Percentiles rank a stretch among this genome's conserved stretches.
These are phyloP conservation scores for Cephus runcator DNA, from an alignment of 2,888 invertebrate genomes.

Conservation along the genomic window DNA sequence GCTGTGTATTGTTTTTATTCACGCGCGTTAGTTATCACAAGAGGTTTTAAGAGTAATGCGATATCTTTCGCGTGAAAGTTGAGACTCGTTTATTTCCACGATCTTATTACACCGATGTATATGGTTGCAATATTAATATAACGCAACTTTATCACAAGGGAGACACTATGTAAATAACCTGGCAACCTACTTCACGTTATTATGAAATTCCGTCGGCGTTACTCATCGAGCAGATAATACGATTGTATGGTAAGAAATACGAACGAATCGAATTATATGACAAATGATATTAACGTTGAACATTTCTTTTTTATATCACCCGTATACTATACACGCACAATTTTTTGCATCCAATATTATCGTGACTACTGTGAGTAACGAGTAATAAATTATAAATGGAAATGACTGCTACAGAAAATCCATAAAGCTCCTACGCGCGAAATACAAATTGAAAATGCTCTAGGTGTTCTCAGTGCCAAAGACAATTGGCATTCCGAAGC, in stretches of 20 bases:
- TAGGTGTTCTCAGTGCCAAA: not conserved
- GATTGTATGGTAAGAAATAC: not conserved
- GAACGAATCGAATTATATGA: not conserved
- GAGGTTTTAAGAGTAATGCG: not conserved
- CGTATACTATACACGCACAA: not conserved
- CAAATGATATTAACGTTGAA: not conserved
- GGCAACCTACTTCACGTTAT: not conserved
- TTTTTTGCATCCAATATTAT: not conserved
- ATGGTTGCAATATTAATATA: not conserved
- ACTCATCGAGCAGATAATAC: not conserved
- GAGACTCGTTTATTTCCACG: not conserved
- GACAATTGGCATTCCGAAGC: not conserved
- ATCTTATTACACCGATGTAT: not conserved
- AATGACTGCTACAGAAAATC: not conserved
- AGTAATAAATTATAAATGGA: not conserved
- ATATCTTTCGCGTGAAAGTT: not conserved
- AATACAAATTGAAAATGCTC: not conserved
- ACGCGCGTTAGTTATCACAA: not conserved
- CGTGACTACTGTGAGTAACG: not conserved
- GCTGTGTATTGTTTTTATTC: not conserved
- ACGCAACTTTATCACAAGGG: not conserved
- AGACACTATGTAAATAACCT: not conserved
- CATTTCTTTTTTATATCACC: not conserved
- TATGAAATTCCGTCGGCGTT: not conserved
- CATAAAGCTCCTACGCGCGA: not conserved